A percentile compares a stretch with the other conserved stretches of the same genome.
These are phyloP conservation scores for Hylyphantes graminicola DNA, from an alignment of 1,140 invertebrate species.

Conservation along the genomic window DNA sequence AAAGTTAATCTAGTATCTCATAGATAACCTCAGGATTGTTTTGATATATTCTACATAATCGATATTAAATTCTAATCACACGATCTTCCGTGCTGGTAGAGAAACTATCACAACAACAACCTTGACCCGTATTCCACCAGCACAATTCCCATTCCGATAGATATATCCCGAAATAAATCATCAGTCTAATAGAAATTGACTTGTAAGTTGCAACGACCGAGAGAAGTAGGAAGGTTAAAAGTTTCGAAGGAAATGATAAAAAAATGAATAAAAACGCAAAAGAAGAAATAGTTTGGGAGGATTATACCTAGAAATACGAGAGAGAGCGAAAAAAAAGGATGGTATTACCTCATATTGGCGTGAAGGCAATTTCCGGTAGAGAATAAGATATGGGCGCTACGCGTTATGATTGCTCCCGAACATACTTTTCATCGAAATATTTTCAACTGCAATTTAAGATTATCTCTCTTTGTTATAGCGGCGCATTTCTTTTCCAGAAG, in stretches of 20 bases:
- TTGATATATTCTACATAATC: background rate
- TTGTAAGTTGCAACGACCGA: constrained; percentile 22
- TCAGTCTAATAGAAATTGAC: constrained; percentile 16
- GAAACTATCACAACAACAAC: background rate
- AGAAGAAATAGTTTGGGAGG: constrained; percentile 18
- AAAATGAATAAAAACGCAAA: constrained; percentile 12
- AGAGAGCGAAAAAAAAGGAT: background rate
- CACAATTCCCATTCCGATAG: constrained; percentile 1
- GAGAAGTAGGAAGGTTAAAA: constrained; percentile 22
- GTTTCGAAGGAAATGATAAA: constrained; percentile 18
- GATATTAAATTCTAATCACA: background rate
- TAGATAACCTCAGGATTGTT: background rate
- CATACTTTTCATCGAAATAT: constrained; percentile 19
- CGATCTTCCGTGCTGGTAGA: no score
- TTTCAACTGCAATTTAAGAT: constrained; percentile 25
- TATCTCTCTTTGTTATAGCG: background rate
- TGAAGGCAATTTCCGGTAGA: constrained; percentile 32
- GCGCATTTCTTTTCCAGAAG: no score
- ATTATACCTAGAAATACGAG: constrained; percentile 12
- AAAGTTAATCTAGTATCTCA: background rate
- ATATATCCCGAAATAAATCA: constrained; percentile 30
- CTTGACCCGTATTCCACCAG: constrained; percentile 7
- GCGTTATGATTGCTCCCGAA: constrained; percentile 35
- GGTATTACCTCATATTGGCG: background rate
- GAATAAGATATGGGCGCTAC: constrained; percentile 36